Conservation (phyloP, 1,140 invertebrate genomes). For the Drosophila repletoides region DNA sequence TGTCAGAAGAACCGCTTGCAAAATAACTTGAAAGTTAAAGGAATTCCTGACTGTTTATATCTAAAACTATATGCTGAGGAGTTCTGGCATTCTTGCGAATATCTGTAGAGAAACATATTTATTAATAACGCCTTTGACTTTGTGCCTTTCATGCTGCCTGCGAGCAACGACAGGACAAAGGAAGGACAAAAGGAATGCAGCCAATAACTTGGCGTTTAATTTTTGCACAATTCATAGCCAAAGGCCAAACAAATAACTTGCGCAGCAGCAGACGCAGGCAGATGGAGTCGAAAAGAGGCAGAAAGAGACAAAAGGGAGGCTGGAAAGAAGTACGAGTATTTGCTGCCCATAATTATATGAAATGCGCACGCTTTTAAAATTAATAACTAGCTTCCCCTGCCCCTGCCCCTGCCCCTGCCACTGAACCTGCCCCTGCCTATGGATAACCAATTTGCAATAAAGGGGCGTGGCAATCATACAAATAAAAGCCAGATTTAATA, state of each 20-base stretch:
- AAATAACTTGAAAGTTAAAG: conserved; percentile 10
- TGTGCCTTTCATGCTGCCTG: conserved; percentile 18
- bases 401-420: neutral
- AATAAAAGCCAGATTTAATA: conserved; percentile 45
- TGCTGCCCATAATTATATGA: conserved; percentile 42
- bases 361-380: conserved; percentile 46
- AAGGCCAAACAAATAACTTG: conserved; percentile 43
- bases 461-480: conserved; percentile 13
- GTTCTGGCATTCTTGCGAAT: conserved; percentile 4
- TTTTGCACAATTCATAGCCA: conserved; percentile 36
- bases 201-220: conserved; percentile 42
- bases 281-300: neutral
- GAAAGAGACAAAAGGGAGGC: neutral
- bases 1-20: neutral
- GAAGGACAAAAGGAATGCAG: conserved; percentile 32
- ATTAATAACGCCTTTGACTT: conserved; percentile 69
- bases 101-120: conserved; percentile 27
- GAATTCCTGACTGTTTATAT: neutral
- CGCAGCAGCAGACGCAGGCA: neutral
- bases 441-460: neutral
- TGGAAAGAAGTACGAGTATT: conserved; percentile 21
- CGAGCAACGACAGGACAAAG: conserved; percentile 9
- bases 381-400: conserved; percentile 41
- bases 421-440: too few species aligned
- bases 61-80: too few species aligned